Conservation (phyloP, 2,113 vertebrate genomes). For the Brienomyrus longianalis region DNA sequence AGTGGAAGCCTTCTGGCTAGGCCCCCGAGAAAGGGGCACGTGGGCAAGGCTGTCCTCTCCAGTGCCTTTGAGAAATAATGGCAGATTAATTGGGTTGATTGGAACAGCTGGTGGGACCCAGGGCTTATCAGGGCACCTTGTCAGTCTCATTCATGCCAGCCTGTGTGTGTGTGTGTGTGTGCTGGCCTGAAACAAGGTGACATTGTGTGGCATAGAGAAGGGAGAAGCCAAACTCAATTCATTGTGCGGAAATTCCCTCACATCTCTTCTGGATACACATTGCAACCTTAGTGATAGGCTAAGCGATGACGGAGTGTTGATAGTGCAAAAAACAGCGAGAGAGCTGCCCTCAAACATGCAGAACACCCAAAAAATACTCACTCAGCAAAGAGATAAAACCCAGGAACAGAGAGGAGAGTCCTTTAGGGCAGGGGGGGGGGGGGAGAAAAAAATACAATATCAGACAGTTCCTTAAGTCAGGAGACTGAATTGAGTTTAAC, state of each 20-base stretch:
- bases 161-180: slow-evolving; percentile 12
- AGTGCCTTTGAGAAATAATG: slow-evolving; percentile 38
- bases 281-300: not conserved
- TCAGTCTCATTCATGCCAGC: slow-evolving; percentile 31
- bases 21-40: slow-evolving; percentile 20
- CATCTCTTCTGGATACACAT: not conserved
- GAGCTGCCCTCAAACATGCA: too few species aligned
- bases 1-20: slow-evolving; percentile 17
- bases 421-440: not conserved
- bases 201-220: slow-evolving; percentile 30
- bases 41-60: slow-evolving; percentile 41
- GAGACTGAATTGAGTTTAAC: not conserved
- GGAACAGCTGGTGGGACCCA: slow-evolving; percentile 41
- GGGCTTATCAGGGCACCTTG: slow-evolving; percentile 36
- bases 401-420: not conserved
- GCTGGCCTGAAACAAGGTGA: slow-evolving; percentile 34
- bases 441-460: not conserved
- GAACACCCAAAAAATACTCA: not conserved
- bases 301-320: not conserved
- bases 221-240: not conserved
- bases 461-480: not conserved
- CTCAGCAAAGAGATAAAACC: not conserved
- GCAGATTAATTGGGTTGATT: slow-evolving; percentile 41
- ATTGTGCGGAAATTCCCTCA: not conserved
- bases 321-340: not conserved